phyloP scores from a whole-genome alignment of 2,888 invertebrate species.

The Ferrisia virgata region DNA sequence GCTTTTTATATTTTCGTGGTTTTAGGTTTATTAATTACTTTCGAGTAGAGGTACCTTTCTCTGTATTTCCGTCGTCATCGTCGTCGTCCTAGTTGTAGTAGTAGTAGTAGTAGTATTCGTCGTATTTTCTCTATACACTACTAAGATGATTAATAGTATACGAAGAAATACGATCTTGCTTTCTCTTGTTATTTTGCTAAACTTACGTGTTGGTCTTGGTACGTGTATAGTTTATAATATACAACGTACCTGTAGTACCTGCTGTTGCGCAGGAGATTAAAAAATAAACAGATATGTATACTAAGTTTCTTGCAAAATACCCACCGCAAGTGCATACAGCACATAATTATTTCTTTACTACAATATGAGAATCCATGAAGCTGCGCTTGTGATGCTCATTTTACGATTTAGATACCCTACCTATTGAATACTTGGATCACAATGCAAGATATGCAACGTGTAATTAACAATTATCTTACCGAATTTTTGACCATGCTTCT shows the following conservation, averaged over 20 bases:
- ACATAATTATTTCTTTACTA: too few species aligned
- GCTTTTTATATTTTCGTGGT: slow-evolving; percentile 1
- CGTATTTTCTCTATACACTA: background rate
- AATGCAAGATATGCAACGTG: background rate
- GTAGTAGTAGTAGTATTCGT: too few species aligned
- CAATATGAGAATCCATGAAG: too few species aligned
- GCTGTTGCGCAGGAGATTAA: background rate
- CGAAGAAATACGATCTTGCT: background rate
- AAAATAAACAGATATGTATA: too few species aligned
- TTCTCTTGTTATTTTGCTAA: background rate
- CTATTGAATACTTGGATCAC: too few species aligned
- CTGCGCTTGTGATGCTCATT: too few species aligned
- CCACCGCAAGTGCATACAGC: too few species aligned
- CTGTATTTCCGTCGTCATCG: background rate
- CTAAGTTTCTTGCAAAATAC: too few species aligned
- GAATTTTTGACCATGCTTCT: too few species aligned
- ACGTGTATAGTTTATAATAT: background rate
- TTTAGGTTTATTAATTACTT: background rate
- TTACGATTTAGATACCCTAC: too few species aligned
- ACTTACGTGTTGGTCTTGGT: background rate
- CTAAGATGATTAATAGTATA: background rate
- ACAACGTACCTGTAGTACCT: background rate
- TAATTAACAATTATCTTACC: background rate
- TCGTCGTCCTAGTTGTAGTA: too few species aligned
- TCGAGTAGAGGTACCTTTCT: background rate